Conservation (phyloP, 1,140 invertebrate genomes). For the Macrostomum lignano region DNA sequence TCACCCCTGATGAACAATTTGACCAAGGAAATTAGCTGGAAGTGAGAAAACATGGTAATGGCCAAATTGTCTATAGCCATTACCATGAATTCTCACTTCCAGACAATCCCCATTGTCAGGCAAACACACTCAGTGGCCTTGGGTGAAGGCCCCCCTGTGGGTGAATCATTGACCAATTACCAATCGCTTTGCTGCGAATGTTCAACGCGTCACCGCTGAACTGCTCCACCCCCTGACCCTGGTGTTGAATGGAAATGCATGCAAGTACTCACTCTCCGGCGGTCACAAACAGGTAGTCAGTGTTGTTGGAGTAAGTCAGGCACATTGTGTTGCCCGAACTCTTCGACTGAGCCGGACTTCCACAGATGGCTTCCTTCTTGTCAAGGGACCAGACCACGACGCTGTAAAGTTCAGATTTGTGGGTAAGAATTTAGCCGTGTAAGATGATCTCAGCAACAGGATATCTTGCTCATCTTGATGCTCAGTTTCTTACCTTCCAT, state of each 20-base stretch:
- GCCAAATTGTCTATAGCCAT: too few species aligned
- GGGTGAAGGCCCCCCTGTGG: neutral
- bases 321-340: constrained; percentile 24
- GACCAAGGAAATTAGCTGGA: too few species aligned
- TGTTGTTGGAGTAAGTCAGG: constrained; percentile 16
- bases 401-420: constrained; percentile 13
- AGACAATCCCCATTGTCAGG: neutral
- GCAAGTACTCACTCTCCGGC: constrained; percentile 22
- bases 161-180: too few species aligned
- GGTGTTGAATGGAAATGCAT: constrained; percentile 3
- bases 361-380: constrained; percentile 24
- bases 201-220: too few species aligned
- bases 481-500: too few species aligned
- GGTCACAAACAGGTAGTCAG: constrained; percentile 24
- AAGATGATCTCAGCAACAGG: too few species aligned
- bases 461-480: too few species aligned
- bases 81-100: neutral
- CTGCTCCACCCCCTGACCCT: too few species aligned
- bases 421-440: too few species aligned
- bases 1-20: too few species aligned
- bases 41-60: too few species aligned
- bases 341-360: constrained; percentile 23
- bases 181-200: too few species aligned
- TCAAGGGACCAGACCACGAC: constrained; percentile 27
- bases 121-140: neutral